These are phyloP conservation scores for Cottoperca gobio DNA, from an alignment of 2,797 vertebrate genomes.

Conservation along the genomic window DNA sequence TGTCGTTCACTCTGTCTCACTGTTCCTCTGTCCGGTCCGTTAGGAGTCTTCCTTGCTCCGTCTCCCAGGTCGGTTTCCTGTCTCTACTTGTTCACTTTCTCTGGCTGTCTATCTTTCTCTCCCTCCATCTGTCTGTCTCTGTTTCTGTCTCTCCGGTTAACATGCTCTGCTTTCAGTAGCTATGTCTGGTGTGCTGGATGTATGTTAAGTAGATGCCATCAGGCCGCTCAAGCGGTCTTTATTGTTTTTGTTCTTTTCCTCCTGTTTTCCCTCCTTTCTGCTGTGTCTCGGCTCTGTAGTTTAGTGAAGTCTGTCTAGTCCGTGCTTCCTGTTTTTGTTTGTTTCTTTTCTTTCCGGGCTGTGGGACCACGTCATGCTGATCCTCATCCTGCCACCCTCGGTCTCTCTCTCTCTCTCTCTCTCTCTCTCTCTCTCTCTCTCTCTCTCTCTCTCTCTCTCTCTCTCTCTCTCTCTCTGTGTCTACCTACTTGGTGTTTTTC, in stretches of 20 bases:
- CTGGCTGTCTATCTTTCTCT: slow-evolving; percentile 37
- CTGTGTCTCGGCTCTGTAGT: slow-evolving; percentile 87
- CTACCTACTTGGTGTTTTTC: slow-evolving; percentile 38
- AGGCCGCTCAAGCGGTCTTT: slow-evolving; percentile 72
- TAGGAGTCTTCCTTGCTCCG: slow-evolving; percentile 40
- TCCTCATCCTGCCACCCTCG: slow-evolving; percentile 52
- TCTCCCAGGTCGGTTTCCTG: slow-evolving; percentile 51
- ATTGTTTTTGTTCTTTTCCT: slow-evolving; percentile 77
- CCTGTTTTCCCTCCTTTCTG: slow-evolving; percentile 88
- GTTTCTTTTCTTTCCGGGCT: slow-evolving; percentile 63
- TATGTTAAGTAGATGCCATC: slow-evolving; percentile 79
- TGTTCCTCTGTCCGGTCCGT: slow-evolving; percentile 57
- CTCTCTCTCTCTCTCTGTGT: slow-evolving; percentile 43
- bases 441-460: slow-evolving; percentile 20
- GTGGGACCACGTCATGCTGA: slow-evolving; percentile 75
- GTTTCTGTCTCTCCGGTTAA: slow-evolving; percentile 69
- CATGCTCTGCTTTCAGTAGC: slow-evolving; percentile 81
- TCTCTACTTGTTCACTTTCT: slow-evolving; percentile 36
- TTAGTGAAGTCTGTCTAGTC: slow-evolving; percentile 86
- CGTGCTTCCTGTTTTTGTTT: slow-evolving; percentile 79
- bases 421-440: slow-evolving; percentile 50
- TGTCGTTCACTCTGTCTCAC: slow-evolving; percentile 57
- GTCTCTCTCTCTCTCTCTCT: slow-evolving; percentile 28
- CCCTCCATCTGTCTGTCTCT: slow-evolving; percentile 61
- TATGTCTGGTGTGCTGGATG: slow-evolving; percentile 83